Conservation (phyloP, 2,797 vertebrate species). For the Lepilemur septentrionalis region DNA sequence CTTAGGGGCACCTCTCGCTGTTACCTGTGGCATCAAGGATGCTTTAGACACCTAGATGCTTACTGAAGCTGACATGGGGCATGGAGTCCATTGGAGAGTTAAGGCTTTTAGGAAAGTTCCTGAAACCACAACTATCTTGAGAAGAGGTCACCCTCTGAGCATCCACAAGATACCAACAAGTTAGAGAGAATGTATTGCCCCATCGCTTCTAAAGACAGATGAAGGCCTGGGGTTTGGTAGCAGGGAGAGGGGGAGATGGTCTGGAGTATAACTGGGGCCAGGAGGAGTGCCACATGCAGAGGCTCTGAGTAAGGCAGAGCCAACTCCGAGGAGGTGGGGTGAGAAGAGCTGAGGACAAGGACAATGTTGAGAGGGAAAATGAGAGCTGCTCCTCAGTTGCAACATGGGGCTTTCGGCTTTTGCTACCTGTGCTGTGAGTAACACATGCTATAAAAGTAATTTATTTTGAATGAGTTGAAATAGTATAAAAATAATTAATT, state of each 20-base stretch:
- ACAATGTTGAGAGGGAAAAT: background rate
- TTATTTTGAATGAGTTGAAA: background rate
- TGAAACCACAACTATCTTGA: background rate
- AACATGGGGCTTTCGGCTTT: background rate
- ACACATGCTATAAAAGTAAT: background rate
- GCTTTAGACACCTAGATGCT: background rate
- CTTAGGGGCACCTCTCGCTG: background rate
- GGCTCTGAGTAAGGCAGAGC: background rate
- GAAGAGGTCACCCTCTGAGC: background rate
- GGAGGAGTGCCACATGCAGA: background rate
- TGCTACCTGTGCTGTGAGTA: background rate
- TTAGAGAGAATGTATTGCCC: background rate
- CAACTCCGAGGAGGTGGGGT: background rate
- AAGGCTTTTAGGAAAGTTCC: background rate
- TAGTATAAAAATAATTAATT: background rate
- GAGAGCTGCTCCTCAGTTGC: background rate
- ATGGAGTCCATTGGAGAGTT: background rate
- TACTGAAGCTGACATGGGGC: background rate
- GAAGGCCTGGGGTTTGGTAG: background rate
- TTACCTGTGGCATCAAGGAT: no score
- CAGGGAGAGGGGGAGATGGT: background rate
- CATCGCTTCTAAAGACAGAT: background rate
- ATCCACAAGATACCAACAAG: background rate
- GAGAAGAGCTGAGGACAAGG: background rate
- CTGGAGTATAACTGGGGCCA: no score